Percentiles rank a stretch among this genome's conserved stretches.
These are phyloP conservation scores for Pangasius sanitwongsei DNA, from an alignment of 2,797 vertebrate genomes.

Conservation along the genomic window DNA sequence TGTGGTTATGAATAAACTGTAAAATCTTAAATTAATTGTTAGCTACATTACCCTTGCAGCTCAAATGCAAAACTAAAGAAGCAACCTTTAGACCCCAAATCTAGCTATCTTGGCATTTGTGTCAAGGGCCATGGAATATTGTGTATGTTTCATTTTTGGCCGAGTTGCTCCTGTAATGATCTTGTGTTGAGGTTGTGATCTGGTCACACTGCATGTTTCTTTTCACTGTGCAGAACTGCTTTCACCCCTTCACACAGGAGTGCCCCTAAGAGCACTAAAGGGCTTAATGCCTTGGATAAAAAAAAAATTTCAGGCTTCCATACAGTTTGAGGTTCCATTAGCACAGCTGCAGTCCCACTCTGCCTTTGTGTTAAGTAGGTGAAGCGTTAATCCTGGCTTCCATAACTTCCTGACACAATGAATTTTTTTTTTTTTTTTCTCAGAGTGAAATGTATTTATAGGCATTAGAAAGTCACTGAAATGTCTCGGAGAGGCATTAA, in stretches of 20 bases:
- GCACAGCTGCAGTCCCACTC: constrained; percentile 13
- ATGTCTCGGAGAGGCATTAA: background rate
- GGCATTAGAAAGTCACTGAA: background rate
- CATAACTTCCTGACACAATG: constrained; percentile 15
- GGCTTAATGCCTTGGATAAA: constrained; percentile 7
- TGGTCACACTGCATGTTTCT: background rate
- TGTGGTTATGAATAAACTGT: background rate
- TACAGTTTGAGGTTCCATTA: constrained; percentile 49
- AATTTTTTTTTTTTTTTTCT: background rate
- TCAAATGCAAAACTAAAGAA: background rate
- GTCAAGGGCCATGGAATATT: background rate
- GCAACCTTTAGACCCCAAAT: background rate
- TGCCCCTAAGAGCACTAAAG: constrained; percentile 11
- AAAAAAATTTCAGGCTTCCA: constrained; percentile 16
- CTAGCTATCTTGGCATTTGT: background rate
- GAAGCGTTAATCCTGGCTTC: constrained; percentile 39
- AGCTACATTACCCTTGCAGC: background rate
- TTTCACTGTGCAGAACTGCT: background rate
- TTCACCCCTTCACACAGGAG: background rate
- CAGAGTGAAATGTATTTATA: background rate
- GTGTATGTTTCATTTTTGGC: background rate
- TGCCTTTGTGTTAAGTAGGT: constrained; percentile 45
- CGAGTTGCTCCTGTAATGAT: background rate
- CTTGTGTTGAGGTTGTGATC: background rate
- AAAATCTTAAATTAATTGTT: background rate